phyloP scores from a whole-genome alignment of 2,888 invertebrate species.

The Bedellia somnulentella region DNA sequence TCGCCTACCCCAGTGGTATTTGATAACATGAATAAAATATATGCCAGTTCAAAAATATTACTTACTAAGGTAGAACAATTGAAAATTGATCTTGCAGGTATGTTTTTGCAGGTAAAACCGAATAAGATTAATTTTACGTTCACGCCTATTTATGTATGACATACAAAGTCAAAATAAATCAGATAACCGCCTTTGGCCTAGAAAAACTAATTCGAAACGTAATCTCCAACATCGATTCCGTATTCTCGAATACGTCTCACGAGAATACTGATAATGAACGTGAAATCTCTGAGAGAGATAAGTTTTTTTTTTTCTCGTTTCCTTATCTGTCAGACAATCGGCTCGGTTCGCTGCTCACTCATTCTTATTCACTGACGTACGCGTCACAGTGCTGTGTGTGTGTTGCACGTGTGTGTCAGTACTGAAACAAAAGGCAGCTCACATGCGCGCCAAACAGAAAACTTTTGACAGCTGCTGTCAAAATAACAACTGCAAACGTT shows the following conservation, averaged over 20 bases:
- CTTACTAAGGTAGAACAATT: no score
- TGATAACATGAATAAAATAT: no score
- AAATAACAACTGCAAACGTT: constrained; percentile 31
- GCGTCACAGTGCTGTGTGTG: constrained; percentile 15
- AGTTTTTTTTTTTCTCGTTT: constrained; percentile 16
- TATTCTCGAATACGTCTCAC: no score
- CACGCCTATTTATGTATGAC: no score
- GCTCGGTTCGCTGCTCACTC: constrained; percentile 7
- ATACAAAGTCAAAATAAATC: constrained; percentile 1
- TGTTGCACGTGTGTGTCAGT: no score
- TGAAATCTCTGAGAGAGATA: constrained; percentile 41
- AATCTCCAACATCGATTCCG: no score
- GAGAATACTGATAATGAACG: constrained; percentile 37
- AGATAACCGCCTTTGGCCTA: background rate
- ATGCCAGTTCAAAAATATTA: no score
- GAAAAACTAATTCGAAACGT: no score
- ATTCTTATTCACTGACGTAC: constrained; percentile 19
- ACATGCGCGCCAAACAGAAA: constrained; percentile 10
- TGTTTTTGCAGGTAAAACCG: no score
- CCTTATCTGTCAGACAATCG: constrained; percentile 26
- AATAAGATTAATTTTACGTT: no score
- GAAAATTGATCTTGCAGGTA: no score
- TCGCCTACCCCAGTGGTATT: no score
- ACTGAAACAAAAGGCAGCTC: constrained; percentile 3
- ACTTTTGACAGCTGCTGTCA: constrained; percentile 36